A percentile compares a stretch with the other conserved stretches of the same genome.
These are phyloP conservation scores for Ganaspis brasiliensis DNA, from an alignment of 2,888 invertebrate genomes.

Conservation along the genomic window DNA sequence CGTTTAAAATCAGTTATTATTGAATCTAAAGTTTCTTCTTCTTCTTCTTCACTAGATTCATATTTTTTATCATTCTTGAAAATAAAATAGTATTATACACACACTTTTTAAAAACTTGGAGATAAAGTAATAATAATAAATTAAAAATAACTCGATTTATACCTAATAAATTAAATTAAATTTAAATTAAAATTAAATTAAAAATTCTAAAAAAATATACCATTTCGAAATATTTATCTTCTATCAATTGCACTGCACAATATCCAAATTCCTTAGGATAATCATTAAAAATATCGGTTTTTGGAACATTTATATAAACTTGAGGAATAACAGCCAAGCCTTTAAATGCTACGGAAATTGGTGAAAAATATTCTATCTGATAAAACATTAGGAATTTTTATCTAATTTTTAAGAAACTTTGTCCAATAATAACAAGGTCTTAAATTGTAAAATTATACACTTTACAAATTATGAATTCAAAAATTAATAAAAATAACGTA, in stretches of 20 bases:
- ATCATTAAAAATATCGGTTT: constrained; percentile 77
- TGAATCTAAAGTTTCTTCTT: background rate
- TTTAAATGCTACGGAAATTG: constrained; percentile 82
- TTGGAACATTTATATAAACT: constrained; percentile 82
- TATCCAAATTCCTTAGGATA: constrained; percentile 80
- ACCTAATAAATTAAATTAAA: too few relatives aligned
- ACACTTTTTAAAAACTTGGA: too few relatives aligned
- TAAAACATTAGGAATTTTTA: background rate
- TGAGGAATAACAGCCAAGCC: constrained; percentile 85
- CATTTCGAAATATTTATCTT: background rate
- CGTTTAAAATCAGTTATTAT: background rate
- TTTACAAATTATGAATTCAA: background rate
- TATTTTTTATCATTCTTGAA: background rate
- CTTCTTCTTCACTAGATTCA: background rate
- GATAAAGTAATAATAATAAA: too few relatives aligned
- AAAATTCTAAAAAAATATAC: constrained; percentile 2
- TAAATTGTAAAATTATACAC: background rate
- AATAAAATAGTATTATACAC: background rate
- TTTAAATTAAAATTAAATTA: background rate
- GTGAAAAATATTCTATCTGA: constrained; percentile 54
- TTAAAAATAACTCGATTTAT: too few relatives aligned
- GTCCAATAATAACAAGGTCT: too few relatives aligned
- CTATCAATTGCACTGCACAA: constrained; percentile 78
- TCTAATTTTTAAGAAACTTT: background rate
- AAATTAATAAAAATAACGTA: background rate